Conservation (phyloP, 2,797 vertebrate genomes). For the Catharus ustulatus region DNA sequence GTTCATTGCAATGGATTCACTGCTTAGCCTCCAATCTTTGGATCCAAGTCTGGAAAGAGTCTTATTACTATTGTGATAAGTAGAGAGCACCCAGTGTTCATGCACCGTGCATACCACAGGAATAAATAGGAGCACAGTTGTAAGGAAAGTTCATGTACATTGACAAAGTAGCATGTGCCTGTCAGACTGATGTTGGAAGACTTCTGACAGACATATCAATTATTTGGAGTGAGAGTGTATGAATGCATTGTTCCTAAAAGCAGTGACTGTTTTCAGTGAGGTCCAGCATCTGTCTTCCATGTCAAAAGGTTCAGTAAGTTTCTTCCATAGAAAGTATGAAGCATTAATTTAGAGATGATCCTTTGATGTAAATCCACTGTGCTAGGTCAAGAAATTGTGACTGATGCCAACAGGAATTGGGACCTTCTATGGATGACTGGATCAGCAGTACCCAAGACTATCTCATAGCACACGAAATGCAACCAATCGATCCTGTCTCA, state of each 20-base stretch:
- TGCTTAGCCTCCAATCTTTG: not conserved
- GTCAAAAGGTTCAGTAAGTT: not conserved
- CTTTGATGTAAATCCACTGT: not conserved
- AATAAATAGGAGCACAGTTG: not conserved
- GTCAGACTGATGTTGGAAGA: not conserved
- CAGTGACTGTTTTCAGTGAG: not conserved
- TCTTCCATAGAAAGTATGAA: not conserved
- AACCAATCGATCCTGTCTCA: not conserved
- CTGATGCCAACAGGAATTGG: not conserved
- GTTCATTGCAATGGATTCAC: not conserved
- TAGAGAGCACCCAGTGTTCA: not conserved
- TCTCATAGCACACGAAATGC: not conserved
- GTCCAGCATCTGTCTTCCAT: not conserved
- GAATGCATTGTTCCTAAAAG: not conserved
- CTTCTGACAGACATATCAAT: not conserved
- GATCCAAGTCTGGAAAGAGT: not conserved
- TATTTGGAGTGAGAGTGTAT: not conserved
- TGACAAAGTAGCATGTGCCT: not conserved
- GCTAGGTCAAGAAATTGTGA: not conserved
- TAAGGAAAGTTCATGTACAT: accelerated
- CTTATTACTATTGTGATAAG: not conserved
- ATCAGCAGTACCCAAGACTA: not conserved
- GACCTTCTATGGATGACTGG: not conserved
- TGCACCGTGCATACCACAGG: not conserved
- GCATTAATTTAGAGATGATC: not conserved